A percentile compares a stretch with the other conserved stretches of the same genome.
phyloP scores from a whole-genome alignment of 2,797 vertebrate species.

The Naso thynnoides region DNA sequence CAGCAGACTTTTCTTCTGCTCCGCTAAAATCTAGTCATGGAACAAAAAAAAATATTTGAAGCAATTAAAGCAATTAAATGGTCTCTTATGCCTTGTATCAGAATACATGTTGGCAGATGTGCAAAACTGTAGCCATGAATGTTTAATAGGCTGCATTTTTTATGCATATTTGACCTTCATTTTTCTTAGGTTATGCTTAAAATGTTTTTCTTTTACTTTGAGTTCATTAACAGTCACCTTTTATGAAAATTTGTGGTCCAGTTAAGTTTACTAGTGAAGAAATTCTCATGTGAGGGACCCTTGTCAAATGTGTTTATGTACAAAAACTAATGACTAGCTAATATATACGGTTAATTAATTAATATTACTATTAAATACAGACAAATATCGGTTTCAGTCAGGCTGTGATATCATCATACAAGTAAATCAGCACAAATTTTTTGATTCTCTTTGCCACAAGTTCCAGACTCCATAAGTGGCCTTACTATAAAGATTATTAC shows the following conservation, averaged over 20 bases:
- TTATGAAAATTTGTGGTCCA: not conserved
- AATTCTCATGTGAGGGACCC: not conserved
- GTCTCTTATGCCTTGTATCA: not conserved
- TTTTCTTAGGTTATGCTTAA: not conserved
- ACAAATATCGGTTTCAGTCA: not conserved
- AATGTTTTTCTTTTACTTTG: not conserved
- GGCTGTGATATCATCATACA: not conserved
- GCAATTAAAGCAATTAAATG: not conserved
- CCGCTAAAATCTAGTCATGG: conserved; percentile 83
- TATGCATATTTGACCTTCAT: not conserved
- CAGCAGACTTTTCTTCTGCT: conserved; percentile 85
- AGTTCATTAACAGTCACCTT: not conserved
- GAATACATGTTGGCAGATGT: not conserved
- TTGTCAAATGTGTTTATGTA: not conserved
- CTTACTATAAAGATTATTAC: not conserved
- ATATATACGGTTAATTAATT: not conserved
- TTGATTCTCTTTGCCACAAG: not conserved
- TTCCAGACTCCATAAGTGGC: not conserved
- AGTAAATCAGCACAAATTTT: not conserved
- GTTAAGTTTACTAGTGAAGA: not conserved
- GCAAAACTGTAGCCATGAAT: not conserved
- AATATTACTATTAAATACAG: not conserved
- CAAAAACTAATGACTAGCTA: not conserved
- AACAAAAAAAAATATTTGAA: conserved; percentile 19
- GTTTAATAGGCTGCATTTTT: not conserved